Base-by-base conservation (phyloP, 2,797 vertebrate genomes). In the Acipenser ruthenus region DNA sequence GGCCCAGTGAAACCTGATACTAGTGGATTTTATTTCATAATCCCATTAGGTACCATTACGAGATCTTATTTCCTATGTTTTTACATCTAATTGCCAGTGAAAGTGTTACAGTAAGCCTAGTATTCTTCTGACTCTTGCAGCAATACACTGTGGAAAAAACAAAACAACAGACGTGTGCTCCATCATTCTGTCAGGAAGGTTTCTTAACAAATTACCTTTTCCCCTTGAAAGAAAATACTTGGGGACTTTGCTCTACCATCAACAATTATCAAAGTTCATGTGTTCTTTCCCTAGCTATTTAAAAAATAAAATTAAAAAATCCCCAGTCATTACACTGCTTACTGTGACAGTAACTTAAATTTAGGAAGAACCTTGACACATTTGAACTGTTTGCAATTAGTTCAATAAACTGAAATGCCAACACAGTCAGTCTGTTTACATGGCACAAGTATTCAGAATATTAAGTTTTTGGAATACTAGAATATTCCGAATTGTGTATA, bases 121-220 rank as follows among this genome's bases (percentile, higher is more conserved):
- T 72, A 89, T 90, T 90, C 83, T 78, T 88, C 85, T 86, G 86
- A 89, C 82, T 91, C 83, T 86, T 85, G 79, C 84, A 83, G 82
- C 79, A 86, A 81, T 83, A 83, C 60, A 73, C 80, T 71, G 83
- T 86, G 78, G 87, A 87, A 75, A 81, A 79, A 85, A 88, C 23
- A 87, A 82, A 88, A 81, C 81, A 89, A 88, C 89, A 87, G 88
- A 78, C 79, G 80, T 86, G 84, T 78, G 85, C 87, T 96, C 91
- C 86, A 94, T 96, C 92, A 94, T 94, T 78, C 89, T 95, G 93
- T 92, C 93, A 93, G 85, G 74, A 66, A 86, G 76, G 82, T 87
- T 91, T 92, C 89, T 85, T 90, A 92, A 92, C 88, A 93, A 93
- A 93, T 94, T 91, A 91, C 86, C 78, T 91, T 90, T 80, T 86